phyloP scores from a whole-genome alignment of 2,113 vertebrate species.

The Ciconia maguari region DNA sequence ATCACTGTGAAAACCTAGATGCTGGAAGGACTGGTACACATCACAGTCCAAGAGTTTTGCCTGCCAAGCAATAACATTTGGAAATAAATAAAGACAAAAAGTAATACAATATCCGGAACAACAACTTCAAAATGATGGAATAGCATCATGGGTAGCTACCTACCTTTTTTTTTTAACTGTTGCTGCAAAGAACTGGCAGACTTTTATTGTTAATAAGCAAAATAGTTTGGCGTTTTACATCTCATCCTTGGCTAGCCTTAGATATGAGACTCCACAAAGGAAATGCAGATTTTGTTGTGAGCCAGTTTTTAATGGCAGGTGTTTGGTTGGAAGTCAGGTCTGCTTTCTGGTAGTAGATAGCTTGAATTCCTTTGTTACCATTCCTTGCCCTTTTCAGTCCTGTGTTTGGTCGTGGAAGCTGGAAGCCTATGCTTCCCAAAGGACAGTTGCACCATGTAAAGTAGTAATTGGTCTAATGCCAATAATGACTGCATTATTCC shows the following conservation, averaged over 20 bases:
- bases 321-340: not conserved
- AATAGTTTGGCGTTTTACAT: not conserved
- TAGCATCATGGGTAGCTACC: not conserved
- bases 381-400: constrained; percentile 13
- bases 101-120: constrained; percentile 1
- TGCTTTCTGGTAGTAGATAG: not conserved
- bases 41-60: not conserved
- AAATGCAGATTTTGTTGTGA: not conserved
- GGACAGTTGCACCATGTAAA: not conserved
- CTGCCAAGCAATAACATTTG: constrained; percentile 30
- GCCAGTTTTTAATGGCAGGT: not conserved
- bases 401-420: not conserved
- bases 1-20: constrained; percentile 31
- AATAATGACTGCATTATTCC: not conserved
- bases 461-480: not conserved
- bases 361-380: not conserved
- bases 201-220: not conserved
- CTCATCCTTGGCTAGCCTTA: not conserved
- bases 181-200: not conserved
- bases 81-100: constrained; percentile 45
- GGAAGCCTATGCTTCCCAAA: not conserved
- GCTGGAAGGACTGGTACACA: not conserved
- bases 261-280: not conserved
- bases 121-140: not conserved
- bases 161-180: not conserved